Evolutionary conservation across 2,113 vertebrate species (phyloP).

Genomic region (Chrysemys picta): DNA sequence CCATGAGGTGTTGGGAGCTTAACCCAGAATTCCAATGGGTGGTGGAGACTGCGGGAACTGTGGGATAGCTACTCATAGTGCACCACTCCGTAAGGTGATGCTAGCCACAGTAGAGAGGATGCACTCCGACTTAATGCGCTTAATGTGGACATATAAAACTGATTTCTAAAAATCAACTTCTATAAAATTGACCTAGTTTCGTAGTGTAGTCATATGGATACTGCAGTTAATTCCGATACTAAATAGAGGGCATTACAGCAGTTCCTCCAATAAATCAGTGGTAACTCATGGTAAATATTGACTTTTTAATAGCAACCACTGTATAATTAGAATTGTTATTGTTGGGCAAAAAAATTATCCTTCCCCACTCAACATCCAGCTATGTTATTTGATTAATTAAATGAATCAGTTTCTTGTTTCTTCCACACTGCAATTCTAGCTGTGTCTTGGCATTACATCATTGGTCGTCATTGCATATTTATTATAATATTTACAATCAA

Average conservation of each 20-base stretch:
- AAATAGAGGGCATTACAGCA: background rate
- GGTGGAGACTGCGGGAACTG: too few relatives aligned
- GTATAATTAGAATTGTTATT: background rate
- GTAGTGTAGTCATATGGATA: too few relatives aligned
- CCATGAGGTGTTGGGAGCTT: too few relatives aligned
- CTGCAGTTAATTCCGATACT: background rate
- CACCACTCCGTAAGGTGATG: too few relatives aligned
- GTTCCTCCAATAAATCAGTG: background rate
- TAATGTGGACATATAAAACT: too few relatives aligned
- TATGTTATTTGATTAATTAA: background rate
- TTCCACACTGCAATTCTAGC: background rate
- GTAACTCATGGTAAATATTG: background rate
- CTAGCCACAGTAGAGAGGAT: too few relatives aligned
- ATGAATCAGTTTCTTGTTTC: background rate
- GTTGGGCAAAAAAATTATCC: background rate
- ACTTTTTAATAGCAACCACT: background rate
- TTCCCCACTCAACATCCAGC: background rate
- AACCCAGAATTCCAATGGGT: too few relatives aligned
- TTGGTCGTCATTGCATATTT: background rate
- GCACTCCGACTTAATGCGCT: too few relatives aligned
- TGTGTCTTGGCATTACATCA: background rate
- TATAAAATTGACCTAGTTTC: too few relatives aligned
- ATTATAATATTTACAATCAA: background rate
- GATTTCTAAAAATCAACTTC: too few relatives aligned
- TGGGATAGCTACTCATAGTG: too few relatives aligned